phyloP scores from a whole-genome alignment of 2,888 invertebrate species.

The Caenorhabditis wallacei region DNA sequence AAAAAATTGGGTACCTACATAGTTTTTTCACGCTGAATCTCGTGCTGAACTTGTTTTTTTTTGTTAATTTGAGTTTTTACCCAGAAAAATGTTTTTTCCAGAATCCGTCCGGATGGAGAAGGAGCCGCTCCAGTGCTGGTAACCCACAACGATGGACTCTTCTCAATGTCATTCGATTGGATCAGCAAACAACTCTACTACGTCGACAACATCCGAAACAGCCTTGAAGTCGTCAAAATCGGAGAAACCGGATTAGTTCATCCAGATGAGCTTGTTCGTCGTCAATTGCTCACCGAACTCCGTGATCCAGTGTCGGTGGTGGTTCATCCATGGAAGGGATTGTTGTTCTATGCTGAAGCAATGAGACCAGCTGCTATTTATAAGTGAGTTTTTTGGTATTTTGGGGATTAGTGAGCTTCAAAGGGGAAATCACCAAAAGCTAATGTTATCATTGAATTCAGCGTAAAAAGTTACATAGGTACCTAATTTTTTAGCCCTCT shows the following conservation, averaged over 20 bases:
- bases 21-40: background rate
- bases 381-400: slow-evolving; percentile 85
- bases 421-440: background rate
- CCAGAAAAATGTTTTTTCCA: slow-evolving; percentile 85
- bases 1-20: background rate
- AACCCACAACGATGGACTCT: slow-evolving; percentile 97
- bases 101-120: slow-evolving; percentile 85
- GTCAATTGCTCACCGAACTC: slow-evolving; percentile 78
- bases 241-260: slow-evolving; percentile 77
- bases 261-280: slow-evolving; percentile 81
- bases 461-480: too few species aligned
- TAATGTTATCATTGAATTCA: too few species aligned
- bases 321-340: slow-evolving; percentile 93
- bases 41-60: slow-evolving; percentile 62
- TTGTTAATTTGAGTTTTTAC: background rate
- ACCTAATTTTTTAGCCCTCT: too few species aligned
- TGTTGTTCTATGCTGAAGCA: slow-evolving; percentile 96
- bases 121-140: slow-evolving; percentile 88
- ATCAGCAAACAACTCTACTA: slow-evolving; percentile 95
- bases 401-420: background rate
- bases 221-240: slow-evolving; percentile 87
- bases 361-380: slow-evolving; percentile 94
- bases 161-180: slow-evolving; percentile 97
- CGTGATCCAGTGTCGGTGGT: slow-evolving; percentile 96
- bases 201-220: slow-evolving; percentile 95